Base-by-base conservation (phyloP, 2,113 vertebrate species). In the Zosterops borbonicus region DNA sequence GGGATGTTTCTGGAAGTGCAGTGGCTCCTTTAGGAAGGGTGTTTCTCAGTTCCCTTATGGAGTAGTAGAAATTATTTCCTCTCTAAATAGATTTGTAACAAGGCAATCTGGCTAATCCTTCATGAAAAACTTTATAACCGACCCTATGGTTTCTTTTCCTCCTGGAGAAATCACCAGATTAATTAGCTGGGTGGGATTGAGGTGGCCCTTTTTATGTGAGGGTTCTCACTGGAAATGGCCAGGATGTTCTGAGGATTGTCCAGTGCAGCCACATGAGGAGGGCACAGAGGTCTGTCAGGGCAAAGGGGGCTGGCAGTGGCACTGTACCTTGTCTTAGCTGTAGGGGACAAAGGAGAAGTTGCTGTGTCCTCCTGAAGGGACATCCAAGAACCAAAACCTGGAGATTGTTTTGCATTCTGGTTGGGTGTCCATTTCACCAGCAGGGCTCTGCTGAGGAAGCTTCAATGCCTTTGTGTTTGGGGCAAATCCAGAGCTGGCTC, bases 301-400 rank as follows among this genome's bases (percentile, higher is more conserved):
- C 0, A 9, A 24, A 67, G 16, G n/a, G 8, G 29, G 5, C 47
- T 56, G 69, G 29, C 7, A 3, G 9, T 2, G 0, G 28, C 71
- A 7, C 35, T 9, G 1, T 35, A 9, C 31, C 35, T 44, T 37
- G 20, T 33, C 46, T 42, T 25, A 56, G 16, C 37, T 52, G 33
- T 2, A 10, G 50, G 31, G 67, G 41, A 13, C 35, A 47, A 12
- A 82, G 53, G 35, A 73, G 62, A 28, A 83, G 64, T 50, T 63
- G 23, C 29, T 2, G 0, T 13, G 5, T 65, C 31, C 6, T 7
- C 12, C 31, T 53, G 52, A 58, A 71, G 22, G 55, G 21, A 35
- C 2, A 2, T 21, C 17, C 33, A 5, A 18, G 44, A 29, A 5
- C 18, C 31, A 46, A 31, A 87, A 28, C 25, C 15, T 53, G 23